Base-by-base conservation (phyloP, 2,113 vertebrate species). In the Heterotis niloticus region DNA sequence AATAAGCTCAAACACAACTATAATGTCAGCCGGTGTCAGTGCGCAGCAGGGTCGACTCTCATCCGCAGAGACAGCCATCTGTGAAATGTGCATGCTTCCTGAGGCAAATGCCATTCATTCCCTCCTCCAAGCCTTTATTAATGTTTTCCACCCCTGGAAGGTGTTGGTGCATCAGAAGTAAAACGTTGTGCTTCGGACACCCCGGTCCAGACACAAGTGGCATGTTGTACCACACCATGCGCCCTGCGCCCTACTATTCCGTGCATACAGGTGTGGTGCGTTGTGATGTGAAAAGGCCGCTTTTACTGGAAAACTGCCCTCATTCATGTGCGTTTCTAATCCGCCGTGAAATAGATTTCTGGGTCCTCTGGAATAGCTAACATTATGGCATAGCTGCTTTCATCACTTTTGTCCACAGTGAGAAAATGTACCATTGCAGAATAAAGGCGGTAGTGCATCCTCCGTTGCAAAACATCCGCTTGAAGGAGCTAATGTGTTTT, bases 381-480 rank as follows among this genome's bases (percentile, higher is more conserved):
- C 34, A 44, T 44, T 7, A 2, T 44, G 34, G 34, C n/a, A n/a
- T n/a, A n/a, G n/a, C n/a, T 16, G 66, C 17, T 78, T 79, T 83
- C 75, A 64, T 60, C 24, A 81, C 81, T 83, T 83, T 81, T 78
- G 34, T 44, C 34, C 34, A 4, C 34, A 44, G 34, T 44, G 34
- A 44, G 34, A 44, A 44, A 44, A 44, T 44, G 34, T 57, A 28
- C 14, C 56, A 28, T 67, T 44, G 34, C 34, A 44, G 34, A 44
- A 44, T 7, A 7, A 44, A 44, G 34, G 2, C 34, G 3, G 34
- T 44, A 44, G 34, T 4, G 34, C 7, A 7, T 44, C 34, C 34
- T 1, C 24, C 18, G n/a, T 80, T 79, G 67, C 69, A 60, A 82
- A 79, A 83, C 67, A 44, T 10, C 52, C 18, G 5, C n/a, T 66